These are phyloP conservation scores for Syndactyla subalaris DNA, from an alignment of 2,797 vertebrate species.

Conservation along the genomic window DNA sequence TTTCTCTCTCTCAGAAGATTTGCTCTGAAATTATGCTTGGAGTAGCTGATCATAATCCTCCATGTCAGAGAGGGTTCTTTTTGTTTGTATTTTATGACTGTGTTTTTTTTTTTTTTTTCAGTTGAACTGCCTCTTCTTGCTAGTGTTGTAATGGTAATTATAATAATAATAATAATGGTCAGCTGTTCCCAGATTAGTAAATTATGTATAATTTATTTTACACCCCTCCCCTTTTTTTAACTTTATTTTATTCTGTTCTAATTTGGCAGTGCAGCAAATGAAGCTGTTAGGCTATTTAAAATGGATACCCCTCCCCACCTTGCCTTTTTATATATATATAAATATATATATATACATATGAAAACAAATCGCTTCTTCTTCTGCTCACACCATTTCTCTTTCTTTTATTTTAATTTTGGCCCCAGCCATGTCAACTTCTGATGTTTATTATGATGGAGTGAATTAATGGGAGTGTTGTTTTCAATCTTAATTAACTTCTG, in stretches of 20 bases:
- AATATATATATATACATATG: slow-evolving; percentile 55
- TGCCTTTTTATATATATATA: slow-evolving; percentile 66
- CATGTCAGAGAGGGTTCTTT: slow-evolving; percentile 85
- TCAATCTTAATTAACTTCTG: slow-evolving; percentile 78
- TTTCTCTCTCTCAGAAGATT: slow-evolving; percentile 81
- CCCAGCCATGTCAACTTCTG: slow-evolving; percentile 77
- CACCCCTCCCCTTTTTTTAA: slow-evolving; percentile 68
- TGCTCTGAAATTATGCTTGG: slow-evolving; percentile 84
- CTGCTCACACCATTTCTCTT: slow-evolving; percentile 68
- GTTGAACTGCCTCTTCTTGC: slow-evolving; percentile 92
- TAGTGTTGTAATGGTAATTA: slow-evolving; percentile 91
- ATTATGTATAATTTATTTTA: slow-evolving; percentile 99
- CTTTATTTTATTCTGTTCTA: slow-evolving; percentile 79
- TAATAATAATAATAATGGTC: slow-evolving; percentile 95
- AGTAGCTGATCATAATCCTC: slow-evolving; percentile 85
- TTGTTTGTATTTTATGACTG: slow-evolving; percentile 90
- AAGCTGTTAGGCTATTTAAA: slow-evolving; percentile 80
- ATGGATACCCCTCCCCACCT: slow-evolving; percentile 68
- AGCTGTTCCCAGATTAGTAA: slow-evolving; percentile 97
- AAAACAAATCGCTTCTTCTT: slow-evolving; percentile 56
- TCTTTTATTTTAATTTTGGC: slow-evolving; percentile 81
- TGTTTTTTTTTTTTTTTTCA: slow-evolving; percentile 80
- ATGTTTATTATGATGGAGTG: slow-evolving; percentile 79
- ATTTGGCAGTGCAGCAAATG: slow-evolving; percentile 78
- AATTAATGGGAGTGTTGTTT: slow-evolving; percentile 83